A percentile compares a stretch with the other conserved stretches of the same genome.
phyloP scores from a whole-genome alignment of 2,888 invertebrate genomes.

The Catocala nupta region DNA sequence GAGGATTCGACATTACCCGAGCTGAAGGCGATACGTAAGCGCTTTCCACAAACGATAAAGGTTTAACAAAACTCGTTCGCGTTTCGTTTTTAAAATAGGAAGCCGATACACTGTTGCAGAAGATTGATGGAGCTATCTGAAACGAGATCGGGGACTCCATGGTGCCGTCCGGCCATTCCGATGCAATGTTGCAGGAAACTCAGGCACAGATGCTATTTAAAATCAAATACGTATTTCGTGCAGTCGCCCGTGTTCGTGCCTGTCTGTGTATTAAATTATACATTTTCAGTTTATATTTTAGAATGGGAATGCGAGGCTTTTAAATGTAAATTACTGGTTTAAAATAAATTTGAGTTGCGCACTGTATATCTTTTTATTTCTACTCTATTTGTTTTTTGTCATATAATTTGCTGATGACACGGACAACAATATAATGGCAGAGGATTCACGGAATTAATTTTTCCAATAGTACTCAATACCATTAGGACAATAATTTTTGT shows the following conservation, averaged over 20 bases:
- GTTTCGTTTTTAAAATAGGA: constrained; percentile 65
- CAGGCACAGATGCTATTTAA: constrained; percentile 63
- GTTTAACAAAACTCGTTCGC: constrained; percentile 59
- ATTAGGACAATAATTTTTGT: too few species aligned
- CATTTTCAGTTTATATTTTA: constrained; percentile 17
- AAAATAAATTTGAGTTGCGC: neutral
- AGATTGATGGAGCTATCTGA: constrained; percentile 83
- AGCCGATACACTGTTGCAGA: constrained; percentile 75
- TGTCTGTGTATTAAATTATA: constrained; percentile 39
- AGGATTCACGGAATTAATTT: too few species aligned
- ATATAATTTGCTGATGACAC: too few species aligned
- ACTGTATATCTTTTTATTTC: too few species aligned
- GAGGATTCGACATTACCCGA: constrained; percentile 44
- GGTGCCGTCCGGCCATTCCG: constrained; percentile 55
- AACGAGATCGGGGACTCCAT: constrained; percentile 77
- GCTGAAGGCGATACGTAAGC: constrained; percentile 51
- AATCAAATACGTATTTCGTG: constrained; percentile 61
- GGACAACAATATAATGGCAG: too few species aligned
- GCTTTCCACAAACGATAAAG: constrained; percentile 58
- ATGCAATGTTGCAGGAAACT: constrained; percentile 62
- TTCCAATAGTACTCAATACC: too few species aligned
- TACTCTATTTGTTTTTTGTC: too few species aligned
- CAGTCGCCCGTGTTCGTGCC: constrained; percentile 31
- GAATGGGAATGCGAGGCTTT: neutral
- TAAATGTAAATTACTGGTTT: neutral